These are phyloP conservation scores for Cyrtodaria siliqua DNA, from an alignment of 2,888 invertebrate genomes.

Conservation along the genomic window DNA sequence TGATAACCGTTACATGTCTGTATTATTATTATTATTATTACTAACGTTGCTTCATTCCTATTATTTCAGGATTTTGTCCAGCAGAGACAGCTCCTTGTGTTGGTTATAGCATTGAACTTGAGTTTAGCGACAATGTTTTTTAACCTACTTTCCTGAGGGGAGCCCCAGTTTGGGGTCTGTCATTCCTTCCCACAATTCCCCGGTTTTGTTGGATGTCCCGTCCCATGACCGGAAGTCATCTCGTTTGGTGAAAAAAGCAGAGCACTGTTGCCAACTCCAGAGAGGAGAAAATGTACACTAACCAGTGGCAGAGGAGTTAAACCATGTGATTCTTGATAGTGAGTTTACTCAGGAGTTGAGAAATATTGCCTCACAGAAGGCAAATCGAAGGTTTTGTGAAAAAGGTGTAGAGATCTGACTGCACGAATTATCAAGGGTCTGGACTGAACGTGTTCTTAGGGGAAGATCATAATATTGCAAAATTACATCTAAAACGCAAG, in stretches of 20 bases:
- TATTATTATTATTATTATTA: too few relatives aligned
- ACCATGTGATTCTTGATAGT: background rate
- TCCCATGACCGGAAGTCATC: slow-evolving; percentile 35
- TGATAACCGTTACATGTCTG: too few relatives aligned
- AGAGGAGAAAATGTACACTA: too few relatives aligned
- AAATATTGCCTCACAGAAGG: too few relatives aligned
- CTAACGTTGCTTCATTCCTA: too few relatives aligned
- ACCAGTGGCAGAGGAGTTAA: background rate
- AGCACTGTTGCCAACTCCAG: background rate
- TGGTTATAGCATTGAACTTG: slow-evolving; percentile 85
- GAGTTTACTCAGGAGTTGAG: too few relatives aligned
- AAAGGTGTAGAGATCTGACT: too few relatives aligned
- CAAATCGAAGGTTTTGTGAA: too few relatives aligned
- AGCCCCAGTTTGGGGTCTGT: slow-evolving; percentile 32
- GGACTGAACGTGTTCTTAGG: too few relatives aligned
- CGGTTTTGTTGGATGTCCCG: slow-evolving; percentile 52
- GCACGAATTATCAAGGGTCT: too few relatives aligned
- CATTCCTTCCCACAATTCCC: slow-evolving; percentile 66
- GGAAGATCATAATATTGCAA: too few relatives aligned
- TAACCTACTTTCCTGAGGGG: slow-evolving; percentile 83
- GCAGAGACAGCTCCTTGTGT: slow-evolving; percentile 84
- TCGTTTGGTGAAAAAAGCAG: background rate
- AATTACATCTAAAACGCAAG: too few relatives aligned
- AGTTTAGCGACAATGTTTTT: slow-evolving; percentile 85
- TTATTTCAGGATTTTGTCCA: slow-evolving; percentile 85